A percentile compares a stretch with the other conserved stretches of the same genome.
Conservation (phyloP, 2,797 vertebrate species). For the Notamacropus eugenii region DNA sequence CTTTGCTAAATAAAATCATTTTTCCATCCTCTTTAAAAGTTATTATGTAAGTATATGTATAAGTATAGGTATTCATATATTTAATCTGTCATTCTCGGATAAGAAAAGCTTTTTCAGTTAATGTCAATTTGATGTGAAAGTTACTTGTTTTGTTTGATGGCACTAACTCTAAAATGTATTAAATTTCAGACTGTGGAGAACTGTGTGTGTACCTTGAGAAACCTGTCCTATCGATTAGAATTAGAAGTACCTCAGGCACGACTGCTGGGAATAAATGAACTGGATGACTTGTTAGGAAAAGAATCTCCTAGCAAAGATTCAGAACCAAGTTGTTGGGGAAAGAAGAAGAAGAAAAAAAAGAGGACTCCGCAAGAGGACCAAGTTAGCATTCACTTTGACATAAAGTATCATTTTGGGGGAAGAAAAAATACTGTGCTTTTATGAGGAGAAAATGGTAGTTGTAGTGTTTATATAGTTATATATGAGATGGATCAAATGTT, state of each 20-base stretch:
- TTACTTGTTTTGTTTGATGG: background rate
- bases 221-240: constrained; percentile 97
- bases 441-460: constrained; percentile 21
- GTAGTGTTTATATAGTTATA: background rate
- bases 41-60: background rate
- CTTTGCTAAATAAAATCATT: background rate
- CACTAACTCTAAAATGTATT: constrained; percentile 56
- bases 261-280: constrained; percentile 90
- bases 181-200: constrained; percentile 96
- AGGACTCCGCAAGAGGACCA: constrained; percentile 92
- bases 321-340: constrained; percentile 96
- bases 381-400: constrained; percentile 84
- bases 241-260: constrained; percentile 94
- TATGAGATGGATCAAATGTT: constrained; percentile 33
- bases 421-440: constrained; percentile 49
- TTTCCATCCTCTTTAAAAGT: background rate
- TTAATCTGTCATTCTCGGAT: background rate
- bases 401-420: constrained; percentile 38
- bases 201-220: constrained; percentile 97
- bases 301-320: constrained; percentile 95
- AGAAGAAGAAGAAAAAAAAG: constrained; percentile 98
- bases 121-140: background rate
- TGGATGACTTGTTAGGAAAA: constrained; percentile 92
- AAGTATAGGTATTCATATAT: background rate
- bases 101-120: background rate